A percentile compares a stretch with the other conserved stretches of the same genome.
Conservation (phyloP, 2,113 vertebrate genomes). For the Neofelis nebulosa region DNA sequence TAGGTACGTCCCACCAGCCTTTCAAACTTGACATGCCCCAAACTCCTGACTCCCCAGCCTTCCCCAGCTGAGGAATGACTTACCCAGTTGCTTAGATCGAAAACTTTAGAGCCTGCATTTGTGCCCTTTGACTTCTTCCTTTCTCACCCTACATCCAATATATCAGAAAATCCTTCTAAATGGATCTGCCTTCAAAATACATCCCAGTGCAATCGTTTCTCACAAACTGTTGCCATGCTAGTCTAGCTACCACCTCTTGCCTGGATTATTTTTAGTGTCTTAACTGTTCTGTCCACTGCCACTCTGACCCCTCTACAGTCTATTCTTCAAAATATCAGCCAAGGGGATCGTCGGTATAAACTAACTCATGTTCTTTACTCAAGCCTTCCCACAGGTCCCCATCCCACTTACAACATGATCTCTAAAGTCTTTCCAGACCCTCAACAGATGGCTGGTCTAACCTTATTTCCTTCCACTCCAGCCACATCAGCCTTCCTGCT, state of each 20-base stretch:
- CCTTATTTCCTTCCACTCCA: neutral
- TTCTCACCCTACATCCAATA: too few species aligned
- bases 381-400: neutral
- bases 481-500: neutral
- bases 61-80: neutral
- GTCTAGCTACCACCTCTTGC: rapidly evolving
- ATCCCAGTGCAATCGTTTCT: too few species aligned
- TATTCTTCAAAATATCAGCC: neutral
- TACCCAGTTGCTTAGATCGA: neutral
- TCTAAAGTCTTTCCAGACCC: neutral
- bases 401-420: neutral
- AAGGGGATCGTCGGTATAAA: neutral
- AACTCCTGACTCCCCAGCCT: neutral
- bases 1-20: neutral
- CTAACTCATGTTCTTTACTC: neutral
- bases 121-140: neutral
- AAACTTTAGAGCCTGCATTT: neutral
- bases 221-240: neutral
- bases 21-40: neutral
- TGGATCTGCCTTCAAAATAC: neutral
- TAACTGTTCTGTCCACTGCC: too few species aligned
- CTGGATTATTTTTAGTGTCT: too few species aligned
- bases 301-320: neutral
- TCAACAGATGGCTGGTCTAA: neutral
- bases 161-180: neutral